A percentile compares a stretch with the other conserved stretches of the same genome.
These are phyloP conservation scores for Alcedo atthis DNA, from an alignment of 2,797 vertebrate species.

Conservation along the genomic window DNA sequence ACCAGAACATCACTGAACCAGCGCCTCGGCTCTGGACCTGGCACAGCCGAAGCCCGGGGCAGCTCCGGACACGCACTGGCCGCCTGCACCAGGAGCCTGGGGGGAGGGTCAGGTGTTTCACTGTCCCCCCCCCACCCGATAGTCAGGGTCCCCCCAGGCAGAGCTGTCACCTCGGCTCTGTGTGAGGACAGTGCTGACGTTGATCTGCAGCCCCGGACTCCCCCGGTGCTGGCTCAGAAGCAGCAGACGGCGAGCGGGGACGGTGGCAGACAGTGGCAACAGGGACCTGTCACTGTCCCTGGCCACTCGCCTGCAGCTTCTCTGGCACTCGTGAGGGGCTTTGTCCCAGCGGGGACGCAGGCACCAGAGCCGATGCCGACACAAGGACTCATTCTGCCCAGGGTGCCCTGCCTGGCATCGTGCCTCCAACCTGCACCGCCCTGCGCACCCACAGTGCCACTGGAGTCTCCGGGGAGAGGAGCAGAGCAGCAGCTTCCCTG, in stretches of 20 bases:
- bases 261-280: neutral
- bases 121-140: neutral
- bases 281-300: neutral
- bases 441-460: accelerated
- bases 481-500: accelerated
- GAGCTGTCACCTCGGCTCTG: neutral
- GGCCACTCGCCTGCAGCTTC: neutral
- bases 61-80: neutral
- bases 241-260: neutral
- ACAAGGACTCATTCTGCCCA: neutral
- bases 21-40: accelerated
- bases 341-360: neutral
- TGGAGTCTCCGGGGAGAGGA: neutral
- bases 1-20: neutral
- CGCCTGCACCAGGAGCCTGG: accelerated
- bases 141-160: neutral
- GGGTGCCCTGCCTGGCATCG: accelerated
- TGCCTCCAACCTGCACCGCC: neutral
- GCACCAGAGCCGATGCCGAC: accelerated
- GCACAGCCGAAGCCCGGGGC: neutral
- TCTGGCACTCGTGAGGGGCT: neutral
- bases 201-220: accelerated
- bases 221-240: accelerated
- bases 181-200: accelerated
- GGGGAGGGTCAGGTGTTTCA: neutral